Percentiles rank a stretch among this genome's conserved stretches.
These are phyloP conservation scores for Asobara japonica DNA, from an alignment of 1,140 invertebrate species.

Conservation along the genomic window DNA sequence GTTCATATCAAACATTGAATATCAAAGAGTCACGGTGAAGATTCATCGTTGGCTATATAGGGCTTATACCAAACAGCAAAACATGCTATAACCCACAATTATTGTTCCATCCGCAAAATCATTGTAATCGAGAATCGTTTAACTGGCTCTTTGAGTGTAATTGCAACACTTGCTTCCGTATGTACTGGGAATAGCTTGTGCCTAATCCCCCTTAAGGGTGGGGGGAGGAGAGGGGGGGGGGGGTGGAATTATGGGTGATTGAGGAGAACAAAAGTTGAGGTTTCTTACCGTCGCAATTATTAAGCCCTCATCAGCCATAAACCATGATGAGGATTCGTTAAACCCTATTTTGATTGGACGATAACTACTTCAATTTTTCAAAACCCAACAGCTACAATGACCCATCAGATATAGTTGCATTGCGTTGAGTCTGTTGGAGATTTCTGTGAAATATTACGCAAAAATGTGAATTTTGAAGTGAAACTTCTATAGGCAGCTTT, in stretches of 20 bases:
- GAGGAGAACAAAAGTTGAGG: background rate
- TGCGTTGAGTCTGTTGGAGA: too few species aligned
- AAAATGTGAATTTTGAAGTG: too few species aligned
- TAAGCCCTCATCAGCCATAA: background rate
- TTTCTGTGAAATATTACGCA: too few species aligned
- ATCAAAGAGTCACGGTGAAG: background rate
- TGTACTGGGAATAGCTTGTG: background rate
- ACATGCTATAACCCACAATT: background rate
- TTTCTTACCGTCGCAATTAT: background rate
- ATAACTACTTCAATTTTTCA: background rate
- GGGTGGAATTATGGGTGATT: background rate
- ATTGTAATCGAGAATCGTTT: slow-evolving; percentile 1
- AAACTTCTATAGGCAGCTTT: too few species aligned
- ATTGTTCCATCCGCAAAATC: background rate
- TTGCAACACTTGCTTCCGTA: background rate
- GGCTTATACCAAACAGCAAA: too few species aligned
- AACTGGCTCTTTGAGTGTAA: background rate
- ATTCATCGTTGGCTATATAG: too few species aligned
- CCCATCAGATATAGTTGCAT: too few species aligned
- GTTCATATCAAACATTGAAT: background rate
- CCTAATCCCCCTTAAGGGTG: too few species aligned
- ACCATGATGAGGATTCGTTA: slow-evolving; percentile 3
- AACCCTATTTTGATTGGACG: background rate
- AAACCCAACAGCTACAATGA: too few species aligned
- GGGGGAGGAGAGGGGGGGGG: too few species aligned